A percentile compares a stretch with the other conserved stretches of the same genome.
These are phyloP conservation scores for Corydoras sp. DNA, from an alignment of 2,113 vertebrate genomes.

Conservation along the genomic window DNA sequence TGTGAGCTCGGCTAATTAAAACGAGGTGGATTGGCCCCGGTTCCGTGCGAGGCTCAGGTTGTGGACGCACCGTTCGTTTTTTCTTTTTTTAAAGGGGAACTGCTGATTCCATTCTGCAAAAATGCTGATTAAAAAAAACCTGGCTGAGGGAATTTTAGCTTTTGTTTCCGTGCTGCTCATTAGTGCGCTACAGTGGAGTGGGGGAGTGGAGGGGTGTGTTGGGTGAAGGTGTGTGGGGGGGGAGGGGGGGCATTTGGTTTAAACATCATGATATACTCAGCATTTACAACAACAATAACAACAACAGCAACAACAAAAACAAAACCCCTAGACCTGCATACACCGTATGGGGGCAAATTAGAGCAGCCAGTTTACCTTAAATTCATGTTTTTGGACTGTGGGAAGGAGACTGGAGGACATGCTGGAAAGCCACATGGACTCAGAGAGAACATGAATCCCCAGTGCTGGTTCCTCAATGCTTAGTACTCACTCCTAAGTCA, in stretches of 20 bases:
- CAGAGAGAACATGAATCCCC: too few species aligned
- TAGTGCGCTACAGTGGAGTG: not conserved
- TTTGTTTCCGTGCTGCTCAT: not conserved
- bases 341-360: too few species aligned
- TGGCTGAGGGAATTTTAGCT: not conserved
- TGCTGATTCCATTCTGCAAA: not conserved
- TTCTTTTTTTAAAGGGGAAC: not conserved
- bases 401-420: too few species aligned
- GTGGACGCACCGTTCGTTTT: not conserved
- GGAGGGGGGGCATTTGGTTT: too few species aligned
- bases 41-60: not conserved
- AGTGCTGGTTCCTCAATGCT: too few species aligned
- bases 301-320: too few species aligned
- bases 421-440: too few species aligned
- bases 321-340: too few species aligned
- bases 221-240: not conserved
- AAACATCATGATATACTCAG: not conserved
- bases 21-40: too few species aligned
- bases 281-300: not conserved
- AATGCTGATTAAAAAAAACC: not conserved
- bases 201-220: not conserved
- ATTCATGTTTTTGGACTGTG: too few species aligned
- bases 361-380: too few species aligned
- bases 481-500: too few species aligned
- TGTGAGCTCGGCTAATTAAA: constrained; percentile 30